Base-by-base conservation (phyloP, 2,797 vertebrate genomes). In the Halcyon smyrnensis region DNA sequence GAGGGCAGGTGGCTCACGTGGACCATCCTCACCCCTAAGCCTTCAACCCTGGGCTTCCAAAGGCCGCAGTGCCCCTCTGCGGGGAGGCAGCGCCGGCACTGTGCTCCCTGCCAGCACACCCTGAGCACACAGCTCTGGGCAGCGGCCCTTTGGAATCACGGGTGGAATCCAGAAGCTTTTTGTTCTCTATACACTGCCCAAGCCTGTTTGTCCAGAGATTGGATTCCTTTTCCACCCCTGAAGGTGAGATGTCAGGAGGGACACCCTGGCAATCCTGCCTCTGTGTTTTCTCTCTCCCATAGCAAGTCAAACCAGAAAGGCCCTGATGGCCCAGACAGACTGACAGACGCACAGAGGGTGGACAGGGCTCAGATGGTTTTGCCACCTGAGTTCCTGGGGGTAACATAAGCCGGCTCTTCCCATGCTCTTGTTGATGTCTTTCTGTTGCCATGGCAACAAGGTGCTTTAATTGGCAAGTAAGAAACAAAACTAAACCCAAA, bases 11-110 rank as follows among this genome's bases (percentile, higher is more conserved):
- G 83, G 73, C 75, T 87, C 41, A 74, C 45, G 11, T 57, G 62
- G 67, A 56, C 62, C 62, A 48, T 46, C 73, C 45, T 71, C 43
- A 50, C 63, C 71, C 68, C 78, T 36, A 30, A 56, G 15, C 78
- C 82, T 81, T 78, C 67, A 32, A 67, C 39, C 51, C 45, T 0
- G 1, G 46, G 9, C 81, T 94, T 45, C 69, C 18, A 37, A 83
- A 88, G 5, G 30, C 85, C 3, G 5, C 86, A 94, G 89, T 93
- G 96, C 76, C 95, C 71, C 90, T 93, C 68, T 28, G 90, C 8
- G 63, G 95, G 51, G 68, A 62, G 62, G 4, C 36, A 24, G 37
- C 3, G 2, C 6, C 0, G 23, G 51, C 2, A 0, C 6, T 11
- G 39, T 16, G 3, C 85, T 71, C 28, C 0, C 45, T 28, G 70